These are phyloP conservation scores for Alectura lathami DNA, from an alignment of 2,113 vertebrate species.

Conservation along the genomic window DNA sequence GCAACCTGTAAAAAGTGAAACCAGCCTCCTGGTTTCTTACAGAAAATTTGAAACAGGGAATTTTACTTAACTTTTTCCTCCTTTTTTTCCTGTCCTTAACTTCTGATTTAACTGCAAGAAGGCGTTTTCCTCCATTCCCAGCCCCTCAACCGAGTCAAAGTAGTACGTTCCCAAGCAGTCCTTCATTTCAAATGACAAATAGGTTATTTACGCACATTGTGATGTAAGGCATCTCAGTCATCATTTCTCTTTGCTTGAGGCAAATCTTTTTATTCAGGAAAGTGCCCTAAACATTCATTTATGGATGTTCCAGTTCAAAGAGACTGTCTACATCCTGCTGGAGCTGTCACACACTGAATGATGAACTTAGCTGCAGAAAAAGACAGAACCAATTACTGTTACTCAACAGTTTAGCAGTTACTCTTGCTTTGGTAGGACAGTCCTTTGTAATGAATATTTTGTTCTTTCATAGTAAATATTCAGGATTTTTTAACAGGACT, in stretches of 20 bases:
- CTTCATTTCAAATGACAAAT: background rate
- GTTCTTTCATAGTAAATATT: background rate
- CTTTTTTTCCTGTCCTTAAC: background rate
- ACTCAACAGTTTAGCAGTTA: background rate
- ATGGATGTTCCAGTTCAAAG: background rate
- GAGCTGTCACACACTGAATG: background rate
- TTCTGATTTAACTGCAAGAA: background rate
- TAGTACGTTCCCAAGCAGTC: background rate
- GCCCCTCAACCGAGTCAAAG: background rate
- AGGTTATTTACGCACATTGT: background rate
- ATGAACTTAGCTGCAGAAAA: background rate
- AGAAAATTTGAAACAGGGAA: background rate
- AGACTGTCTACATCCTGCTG: background rate
- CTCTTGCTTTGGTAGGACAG: background rate
- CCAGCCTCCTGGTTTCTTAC: rapidly evolving
- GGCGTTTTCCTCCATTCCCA: background rate
- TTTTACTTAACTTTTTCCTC: background rate
- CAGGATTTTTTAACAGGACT: background rate
- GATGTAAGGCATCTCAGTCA: background rate
- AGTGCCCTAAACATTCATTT: background rate
- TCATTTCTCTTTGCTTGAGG: background rate
- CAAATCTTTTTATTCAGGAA: background rate
- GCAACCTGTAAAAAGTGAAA: background rate
- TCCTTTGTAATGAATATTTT: background rate
- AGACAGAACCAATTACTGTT: background rate